phyloP scores from a whole-genome alignment of 2,888 invertebrate species.

The Orchestes rusci region DNA sequence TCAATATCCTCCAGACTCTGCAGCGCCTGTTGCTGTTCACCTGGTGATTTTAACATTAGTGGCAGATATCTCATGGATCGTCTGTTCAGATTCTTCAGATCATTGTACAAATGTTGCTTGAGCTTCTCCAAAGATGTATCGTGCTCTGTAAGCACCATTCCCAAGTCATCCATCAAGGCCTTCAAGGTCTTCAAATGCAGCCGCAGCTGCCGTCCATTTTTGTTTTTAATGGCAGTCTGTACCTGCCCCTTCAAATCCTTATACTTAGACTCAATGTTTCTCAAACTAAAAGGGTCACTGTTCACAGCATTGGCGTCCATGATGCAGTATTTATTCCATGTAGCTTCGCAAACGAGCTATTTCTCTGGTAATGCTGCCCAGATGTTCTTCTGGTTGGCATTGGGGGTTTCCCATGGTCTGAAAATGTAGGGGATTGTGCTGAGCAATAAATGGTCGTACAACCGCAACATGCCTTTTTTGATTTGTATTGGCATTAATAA shows the following conservation, averaged over 20 bases:
- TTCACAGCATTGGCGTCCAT: conserved; percentile 26
- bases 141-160: conserved; percentile 25
- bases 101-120: conserved; percentile 24
- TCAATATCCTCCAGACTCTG: conserved; percentile 28
- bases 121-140: conserved; percentile 24
- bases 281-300: conserved; percentile 27
- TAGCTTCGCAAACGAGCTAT: conserved; percentile 25
- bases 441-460: not conserved
- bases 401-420: conserved; percentile 27
- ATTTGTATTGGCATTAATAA: not conserved
- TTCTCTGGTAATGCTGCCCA: conserved; percentile 27
- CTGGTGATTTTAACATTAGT: conserved; percentile 25
- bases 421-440: too few species aligned
- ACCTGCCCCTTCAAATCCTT: conserved; percentile 26
- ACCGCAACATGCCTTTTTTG: not conserved
- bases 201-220: conserved; percentile 27
- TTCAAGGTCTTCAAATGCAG: conserved; percentile 27
- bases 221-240: conserved; percentile 26
- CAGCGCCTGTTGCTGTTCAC: conserved; percentile 21
- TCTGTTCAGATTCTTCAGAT: conserved; percentile 24
- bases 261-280: conserved; percentile 29
- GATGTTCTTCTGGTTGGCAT: conserved; percentile 24
- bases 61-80: conserved; percentile 26
- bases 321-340: too few species aligned
- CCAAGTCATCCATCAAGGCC: conserved; percentile 28